Percentiles rank a stretch among this genome's conserved stretches.
Evolutionary conservation across 2,797 vertebrate species (phyloP).

Genomic region (Trachurus trachurus): DNA sequence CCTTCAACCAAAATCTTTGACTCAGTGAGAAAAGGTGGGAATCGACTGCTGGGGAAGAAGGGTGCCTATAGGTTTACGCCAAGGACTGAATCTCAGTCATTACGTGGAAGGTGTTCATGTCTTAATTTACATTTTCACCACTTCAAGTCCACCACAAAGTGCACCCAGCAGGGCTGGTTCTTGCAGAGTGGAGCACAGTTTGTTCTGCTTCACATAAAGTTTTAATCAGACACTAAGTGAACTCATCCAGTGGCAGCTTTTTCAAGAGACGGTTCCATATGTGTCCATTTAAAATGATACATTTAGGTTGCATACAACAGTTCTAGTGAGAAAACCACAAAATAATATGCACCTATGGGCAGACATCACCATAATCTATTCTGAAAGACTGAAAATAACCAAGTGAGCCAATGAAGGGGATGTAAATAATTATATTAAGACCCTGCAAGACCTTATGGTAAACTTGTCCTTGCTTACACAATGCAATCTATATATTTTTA

Average conservation of each 20-base stretch:
- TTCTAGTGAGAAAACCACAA: neutral
- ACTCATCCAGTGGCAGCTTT: neutral
- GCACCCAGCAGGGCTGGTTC: neutral
- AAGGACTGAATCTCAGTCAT: neutral
- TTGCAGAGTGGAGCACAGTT: neutral
- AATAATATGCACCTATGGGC: neutral
- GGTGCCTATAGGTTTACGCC: neutral
- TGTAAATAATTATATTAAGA: neutral
- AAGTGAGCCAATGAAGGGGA: neutral
- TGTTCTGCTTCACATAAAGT: neutral
- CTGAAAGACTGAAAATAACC: neutral
- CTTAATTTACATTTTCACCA: neutral
- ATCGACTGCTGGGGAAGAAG: neutral
- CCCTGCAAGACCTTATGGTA: neutral
- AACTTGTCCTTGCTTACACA: neutral
- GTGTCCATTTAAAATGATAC: neutral
- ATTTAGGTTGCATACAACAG: neutral
- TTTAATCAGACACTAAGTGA: conserved; percentile 10
- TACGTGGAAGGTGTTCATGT: neutral
- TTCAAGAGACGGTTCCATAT: conserved; percentile 1
- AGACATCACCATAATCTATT: neutral
- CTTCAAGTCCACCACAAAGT: neutral
- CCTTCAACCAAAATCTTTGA: neutral
- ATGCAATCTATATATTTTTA: neutral
- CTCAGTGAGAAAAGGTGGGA: neutral